Percentiles rank a stretch among this genome's conserved stretches.
These are phyloP conservation scores for Lepidotrigona ventralis DNA, from an alignment of 1,140 invertebrate genomes.

Conservation along the genomic window DNA sequence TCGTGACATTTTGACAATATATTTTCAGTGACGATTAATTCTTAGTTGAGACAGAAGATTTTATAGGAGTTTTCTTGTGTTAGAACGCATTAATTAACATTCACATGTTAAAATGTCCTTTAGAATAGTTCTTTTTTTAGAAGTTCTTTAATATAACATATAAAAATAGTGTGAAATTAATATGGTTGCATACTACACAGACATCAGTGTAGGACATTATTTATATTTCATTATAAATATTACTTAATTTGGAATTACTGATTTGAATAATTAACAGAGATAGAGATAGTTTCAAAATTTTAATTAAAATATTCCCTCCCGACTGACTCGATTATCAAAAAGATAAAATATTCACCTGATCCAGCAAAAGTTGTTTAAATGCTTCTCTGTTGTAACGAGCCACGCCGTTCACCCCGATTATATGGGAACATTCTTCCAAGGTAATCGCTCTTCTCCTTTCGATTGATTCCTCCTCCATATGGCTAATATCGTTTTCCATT, in stretches of 20 bases:
- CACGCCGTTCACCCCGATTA: slow-evolving; percentile 81
- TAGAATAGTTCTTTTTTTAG: too few species aligned
- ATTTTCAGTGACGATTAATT: too few species aligned
- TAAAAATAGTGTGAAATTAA: too few species aligned
- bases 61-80: too few species aligned
- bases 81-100: too few species aligned
- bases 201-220: background rate
- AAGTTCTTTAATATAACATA: too few species aligned
- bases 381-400: slow-evolving; percentile 82
- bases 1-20: background rate
- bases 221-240: background rate
- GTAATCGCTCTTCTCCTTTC: slow-evolving; percentile 81
- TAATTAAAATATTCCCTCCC: background rate
- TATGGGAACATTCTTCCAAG: slow-evolving; percentile 83
- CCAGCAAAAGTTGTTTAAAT: slow-evolving; percentile 84
- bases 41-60: too few species aligned
- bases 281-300: background rate
- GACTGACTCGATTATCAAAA: background rate
- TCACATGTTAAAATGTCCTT: too few species aligned
- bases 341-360: slow-evolving; percentile 81
- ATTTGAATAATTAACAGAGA: too few species aligned
- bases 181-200: too few species aligned
- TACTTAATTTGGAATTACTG: background rate
- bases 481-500: slow-evolving; percentile 78
- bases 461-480: slow-evolving; percentile 84